Evolutionary conservation across 2,797 vertebrate genomes (phyloP).

Genomic region (Phrynocephalus forsythii): DNA sequence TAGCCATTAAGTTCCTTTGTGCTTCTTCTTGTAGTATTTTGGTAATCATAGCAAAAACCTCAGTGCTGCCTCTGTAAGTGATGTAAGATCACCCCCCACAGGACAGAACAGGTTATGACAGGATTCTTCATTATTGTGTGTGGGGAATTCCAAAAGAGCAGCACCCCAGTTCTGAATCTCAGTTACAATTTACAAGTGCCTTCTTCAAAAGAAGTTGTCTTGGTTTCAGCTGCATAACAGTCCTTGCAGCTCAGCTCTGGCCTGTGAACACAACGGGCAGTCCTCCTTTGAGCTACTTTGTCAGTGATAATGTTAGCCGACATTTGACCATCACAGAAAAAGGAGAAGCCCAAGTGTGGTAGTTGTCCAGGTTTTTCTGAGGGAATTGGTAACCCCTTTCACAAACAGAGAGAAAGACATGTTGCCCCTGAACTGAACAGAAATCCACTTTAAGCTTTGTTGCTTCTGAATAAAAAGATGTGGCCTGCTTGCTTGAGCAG

Average conservation of each 20-base stretch:
- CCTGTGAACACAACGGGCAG: not conserved
- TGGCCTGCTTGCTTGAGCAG: too few relatives aligned
- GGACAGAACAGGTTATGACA: slow-evolving; percentile 55
- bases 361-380: not conserved
- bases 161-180: not conserved
- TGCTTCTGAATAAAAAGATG: not conserved
- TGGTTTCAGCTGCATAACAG: not conserved
- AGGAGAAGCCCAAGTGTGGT: not conserved
- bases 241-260: slow-evolving; percentile 2
- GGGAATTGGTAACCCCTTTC: not conserved
- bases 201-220: not conserved
- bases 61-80: slow-evolving; percentile 45
- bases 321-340: not conserved
- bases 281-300: not conserved
- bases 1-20: slow-evolving; percentile 22
- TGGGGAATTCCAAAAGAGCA: slow-evolving; percentile 20
- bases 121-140: slow-evolving; percentile 31
- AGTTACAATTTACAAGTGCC: not conserved
- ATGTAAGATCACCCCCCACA: slow-evolving; percentile 61
- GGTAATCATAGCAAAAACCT: slow-evolving; percentile 55
- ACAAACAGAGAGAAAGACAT: not conserved
- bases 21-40: slow-evolving; percentile 49
- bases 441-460: not conserved
- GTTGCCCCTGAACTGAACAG: not conserved
- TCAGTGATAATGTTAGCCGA: not conserved